Evolutionary conservation across 2,113 vertebrate genomes (phyloP).

Genomic region (Paratilapia polleni): DNA sequence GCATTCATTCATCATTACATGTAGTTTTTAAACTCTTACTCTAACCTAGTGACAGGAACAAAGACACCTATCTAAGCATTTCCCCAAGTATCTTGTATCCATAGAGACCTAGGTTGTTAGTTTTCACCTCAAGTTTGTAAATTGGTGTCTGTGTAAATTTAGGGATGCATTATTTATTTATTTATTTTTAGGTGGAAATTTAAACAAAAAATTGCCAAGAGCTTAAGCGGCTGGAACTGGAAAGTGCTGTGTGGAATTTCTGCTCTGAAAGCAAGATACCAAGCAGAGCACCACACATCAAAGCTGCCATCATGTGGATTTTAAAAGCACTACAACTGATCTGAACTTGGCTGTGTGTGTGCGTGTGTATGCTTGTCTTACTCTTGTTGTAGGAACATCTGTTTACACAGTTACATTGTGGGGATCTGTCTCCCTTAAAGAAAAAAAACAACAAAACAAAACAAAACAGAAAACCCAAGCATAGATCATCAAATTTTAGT

Average conservation of each 20-base stretch:
- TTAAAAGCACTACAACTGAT: conserved; percentile 4
- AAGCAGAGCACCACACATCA: neutral
- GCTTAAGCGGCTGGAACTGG: neutral
- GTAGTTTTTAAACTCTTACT: neutral
- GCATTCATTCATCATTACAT: neutral
- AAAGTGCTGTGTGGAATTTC: neutral
- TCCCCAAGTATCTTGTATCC: neutral
- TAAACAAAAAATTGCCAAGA: fast-evolving
- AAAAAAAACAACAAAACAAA: no score
- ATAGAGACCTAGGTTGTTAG: neutral
- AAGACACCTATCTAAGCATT: neutral
- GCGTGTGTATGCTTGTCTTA: neutral
- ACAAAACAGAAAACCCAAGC: neutral
- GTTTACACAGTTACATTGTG: neutral
- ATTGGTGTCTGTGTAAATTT: neutral
- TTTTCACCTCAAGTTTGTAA: neutral
- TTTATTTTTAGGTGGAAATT: neutral
- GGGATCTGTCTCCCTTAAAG: neutral
- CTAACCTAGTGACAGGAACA: neutral
- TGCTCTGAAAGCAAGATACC: neutral
- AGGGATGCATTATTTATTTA: no score
- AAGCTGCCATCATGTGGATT: conserved; percentile 55
- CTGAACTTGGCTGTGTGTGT: neutral
- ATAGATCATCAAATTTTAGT: neutral
- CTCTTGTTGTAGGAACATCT: neutral